Evolutionary conservation across 2,797 vertebrate species (phyloP).

Genomic region (Nannoperca obscura): DNA sequence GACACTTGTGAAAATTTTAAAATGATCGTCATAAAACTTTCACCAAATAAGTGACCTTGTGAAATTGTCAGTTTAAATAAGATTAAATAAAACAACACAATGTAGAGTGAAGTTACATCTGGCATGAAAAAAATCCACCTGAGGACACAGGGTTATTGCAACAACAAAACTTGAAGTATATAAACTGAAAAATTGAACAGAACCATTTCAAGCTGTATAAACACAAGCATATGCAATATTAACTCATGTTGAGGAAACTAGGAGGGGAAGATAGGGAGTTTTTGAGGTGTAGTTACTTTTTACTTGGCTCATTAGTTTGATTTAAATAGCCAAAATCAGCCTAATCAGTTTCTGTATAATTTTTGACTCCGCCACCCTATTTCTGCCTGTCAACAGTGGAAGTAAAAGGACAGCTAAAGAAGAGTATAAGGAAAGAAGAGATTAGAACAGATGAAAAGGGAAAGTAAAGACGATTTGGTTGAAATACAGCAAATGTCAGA

Average conservation of each 20-base stretch:
- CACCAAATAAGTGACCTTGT: neutral
- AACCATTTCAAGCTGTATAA: neutral
- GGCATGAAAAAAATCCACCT: neutral
- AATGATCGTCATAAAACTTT: neutral
- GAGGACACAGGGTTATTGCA: neutral
- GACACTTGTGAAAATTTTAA: neutral
- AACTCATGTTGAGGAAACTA: neutral
- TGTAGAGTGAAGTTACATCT: neutral
- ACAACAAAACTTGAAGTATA: neutral
- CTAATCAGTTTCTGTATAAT: constrained; percentile 5
- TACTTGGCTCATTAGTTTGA: too few relatives aligned
- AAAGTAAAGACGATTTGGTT: neutral
- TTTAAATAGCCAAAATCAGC: neutral
- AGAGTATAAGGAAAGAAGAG: neutral
- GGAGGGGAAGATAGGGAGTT: neutral
- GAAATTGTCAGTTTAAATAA: neutral
- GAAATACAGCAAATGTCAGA: constrained; percentile 4
- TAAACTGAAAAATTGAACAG: neutral
- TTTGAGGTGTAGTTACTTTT: neutral
- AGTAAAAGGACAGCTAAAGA: neutral
- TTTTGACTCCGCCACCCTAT: neutral
- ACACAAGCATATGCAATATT: neutral
- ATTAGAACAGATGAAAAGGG: neutral
- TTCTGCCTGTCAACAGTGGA: neutral
- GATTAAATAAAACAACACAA: neutral